phyloP scores from a whole-genome alignment of 1,140 invertebrate species.

The Yoshiicerus persimilis region DNA sequence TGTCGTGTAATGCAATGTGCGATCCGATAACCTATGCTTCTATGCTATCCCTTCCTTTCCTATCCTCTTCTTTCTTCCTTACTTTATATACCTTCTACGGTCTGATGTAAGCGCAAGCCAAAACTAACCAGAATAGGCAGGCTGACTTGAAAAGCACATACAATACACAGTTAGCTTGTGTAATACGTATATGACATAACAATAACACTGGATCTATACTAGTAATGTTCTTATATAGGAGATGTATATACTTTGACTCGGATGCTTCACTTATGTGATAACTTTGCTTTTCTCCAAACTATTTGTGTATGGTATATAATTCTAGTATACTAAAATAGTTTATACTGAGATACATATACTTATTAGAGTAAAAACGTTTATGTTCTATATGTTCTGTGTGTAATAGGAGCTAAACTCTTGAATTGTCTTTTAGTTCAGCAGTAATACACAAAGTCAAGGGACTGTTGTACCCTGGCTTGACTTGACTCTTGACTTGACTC shows the following conservation, averaged over 20 bases:
- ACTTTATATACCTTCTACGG: background rate
- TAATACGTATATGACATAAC: background rate
- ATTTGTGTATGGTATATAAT: background rate
- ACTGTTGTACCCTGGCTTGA: background rate
- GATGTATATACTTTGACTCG: background rate
- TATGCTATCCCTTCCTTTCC: background rate
- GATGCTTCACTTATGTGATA: background rate
- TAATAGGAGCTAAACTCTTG: background rate
- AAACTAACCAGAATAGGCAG: background rate
- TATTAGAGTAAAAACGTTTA: background rate
- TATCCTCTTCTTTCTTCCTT: background rate
- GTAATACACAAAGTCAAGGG: background rate
- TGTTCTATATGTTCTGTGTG: background rate
- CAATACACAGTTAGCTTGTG: background rate
- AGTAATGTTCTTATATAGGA: background rate
- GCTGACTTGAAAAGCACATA: background rate
- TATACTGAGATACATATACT: background rate
- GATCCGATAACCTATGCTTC: constrained; percentile 13
- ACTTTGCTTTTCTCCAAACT: background rate
- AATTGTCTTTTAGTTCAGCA: background rate
- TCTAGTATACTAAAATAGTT: background rate
- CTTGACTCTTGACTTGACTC: background rate
- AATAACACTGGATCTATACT: background rate
- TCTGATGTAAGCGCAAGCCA: background rate
- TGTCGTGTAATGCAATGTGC: background rate